Evolutionary conservation across 2,113 vertebrate genomes (phyloP).

Genomic region (Drymodes brunneopygia): DNA sequence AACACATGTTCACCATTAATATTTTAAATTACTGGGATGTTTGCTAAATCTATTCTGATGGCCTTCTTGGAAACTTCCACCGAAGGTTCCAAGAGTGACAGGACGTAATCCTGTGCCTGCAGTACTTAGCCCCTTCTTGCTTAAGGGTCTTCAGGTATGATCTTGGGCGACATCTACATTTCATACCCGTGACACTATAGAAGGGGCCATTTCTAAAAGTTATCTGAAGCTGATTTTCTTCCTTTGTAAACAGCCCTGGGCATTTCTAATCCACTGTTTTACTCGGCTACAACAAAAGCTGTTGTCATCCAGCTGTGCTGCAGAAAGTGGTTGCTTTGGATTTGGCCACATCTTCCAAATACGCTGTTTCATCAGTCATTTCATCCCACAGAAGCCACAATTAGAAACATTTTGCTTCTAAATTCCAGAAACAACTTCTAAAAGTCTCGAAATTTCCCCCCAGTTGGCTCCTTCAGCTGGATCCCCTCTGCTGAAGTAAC

Average conservation of each 20-base stretch:
- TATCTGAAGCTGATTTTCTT: background rate
- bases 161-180: background rate
- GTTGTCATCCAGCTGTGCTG: background rate
- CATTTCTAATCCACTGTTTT: background rate
- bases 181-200: background rate
- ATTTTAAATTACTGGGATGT: conserved; percentile 31
- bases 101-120: rapidly evolving
- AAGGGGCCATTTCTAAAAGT: background rate
- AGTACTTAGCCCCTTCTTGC: background rate
- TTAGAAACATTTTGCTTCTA: conserved; percentile 30
- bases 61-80: background rate
- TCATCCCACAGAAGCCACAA: conserved; percentile 44
- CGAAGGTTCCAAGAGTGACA: background rate
- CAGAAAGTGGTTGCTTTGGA: conserved; percentile 28
- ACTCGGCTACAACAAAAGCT: background rate
- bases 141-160: background rate
- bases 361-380: conserved; percentile 2
- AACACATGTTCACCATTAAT: conserved; percentile 49
- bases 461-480: background rate
- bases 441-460: background rate
- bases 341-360: conserved; percentile 26
- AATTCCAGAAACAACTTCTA: conserved; percentile 3
- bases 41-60: background rate
- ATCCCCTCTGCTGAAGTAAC: background rate
- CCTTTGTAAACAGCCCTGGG: conserved; percentile 22